Evolutionary conservation across 2,113 vertebrate species (phyloP).

Genomic region (Peromyscus californicus): DNA sequence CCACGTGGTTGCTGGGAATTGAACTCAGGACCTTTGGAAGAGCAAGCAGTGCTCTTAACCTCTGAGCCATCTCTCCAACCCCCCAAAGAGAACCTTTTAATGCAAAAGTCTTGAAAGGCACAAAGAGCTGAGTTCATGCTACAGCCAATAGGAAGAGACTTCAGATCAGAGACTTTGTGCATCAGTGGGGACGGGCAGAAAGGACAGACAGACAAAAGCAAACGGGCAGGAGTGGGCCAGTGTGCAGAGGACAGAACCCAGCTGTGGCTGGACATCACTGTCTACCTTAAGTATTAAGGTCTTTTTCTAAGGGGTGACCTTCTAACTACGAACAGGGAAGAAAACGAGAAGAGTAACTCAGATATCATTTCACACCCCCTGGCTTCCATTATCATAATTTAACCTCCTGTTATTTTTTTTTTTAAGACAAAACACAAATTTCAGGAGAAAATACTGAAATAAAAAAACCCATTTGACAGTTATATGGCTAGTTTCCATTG

Average conservation of each 20-base stretch:
- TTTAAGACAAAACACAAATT: constrained; percentile 32
- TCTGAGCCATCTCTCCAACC: too few species aligned
- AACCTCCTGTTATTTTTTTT: constrained; percentile 26
- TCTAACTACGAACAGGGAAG: constrained; percentile 47
- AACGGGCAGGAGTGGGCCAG: neutral
- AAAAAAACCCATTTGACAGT: neutral
- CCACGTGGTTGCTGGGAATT: too few species aligned
- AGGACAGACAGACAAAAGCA: constrained; percentile 81
- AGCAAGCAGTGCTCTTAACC: too few species aligned
- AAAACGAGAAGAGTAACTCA: constrained; percentile 63
- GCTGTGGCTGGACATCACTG: neutral
- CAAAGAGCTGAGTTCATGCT: constrained; percentile 78
- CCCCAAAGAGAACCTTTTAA: constrained; percentile 68
- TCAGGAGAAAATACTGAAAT: constrained; percentile 65
- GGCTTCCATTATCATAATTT: constrained; percentile 41
- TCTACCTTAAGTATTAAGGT: constrained; percentile 57
- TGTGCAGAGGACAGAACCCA: constrained; percentile 3
- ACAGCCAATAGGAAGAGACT: constrained; percentile 83
- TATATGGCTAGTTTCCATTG: constrained; percentile 36
- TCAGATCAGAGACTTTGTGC: constrained; percentile 86
- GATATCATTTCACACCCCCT: neutral
- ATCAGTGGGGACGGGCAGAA: constrained; percentile 74
- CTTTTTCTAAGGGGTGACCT: constrained; percentile 29
- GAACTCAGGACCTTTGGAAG: too few species aligned
- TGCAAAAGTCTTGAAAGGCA: constrained; percentile 82